Percentiles rank a stretch among this genome's conserved stretches.
Evolutionary conservation across 2,797 vertebrate species (phyloP).

Genomic region (Glossophaga mutica): DNA sequence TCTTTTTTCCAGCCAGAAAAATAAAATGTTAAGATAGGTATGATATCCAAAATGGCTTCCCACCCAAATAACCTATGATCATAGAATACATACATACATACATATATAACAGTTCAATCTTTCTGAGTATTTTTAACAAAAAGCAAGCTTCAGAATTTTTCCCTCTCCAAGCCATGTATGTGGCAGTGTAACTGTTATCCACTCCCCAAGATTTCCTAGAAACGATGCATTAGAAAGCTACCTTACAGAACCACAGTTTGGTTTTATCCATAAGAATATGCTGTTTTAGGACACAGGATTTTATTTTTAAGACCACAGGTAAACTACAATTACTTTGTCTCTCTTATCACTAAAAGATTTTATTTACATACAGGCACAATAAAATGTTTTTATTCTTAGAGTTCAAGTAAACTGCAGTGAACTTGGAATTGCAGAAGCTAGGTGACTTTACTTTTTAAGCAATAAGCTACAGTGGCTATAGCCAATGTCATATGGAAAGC

Average conservation of each 20-base stretch:
- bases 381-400: background rate
- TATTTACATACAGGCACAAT: background rate
- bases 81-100: background rate
- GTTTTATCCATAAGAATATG: background rate
- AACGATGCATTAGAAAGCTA: background rate
- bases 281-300: background rate
- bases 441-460: constrained; percentile 3
- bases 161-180: background rate
- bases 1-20: background rate
- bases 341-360: background rate
- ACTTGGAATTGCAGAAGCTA: background rate
- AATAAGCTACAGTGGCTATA: background rate
- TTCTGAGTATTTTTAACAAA: background rate
- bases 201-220: background rate
- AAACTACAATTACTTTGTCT: background rate
- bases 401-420: background rate
- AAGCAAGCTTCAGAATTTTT: background rate
- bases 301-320: background rate
- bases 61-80: background rate
- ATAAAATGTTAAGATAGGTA: background rate
- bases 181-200: background rate
- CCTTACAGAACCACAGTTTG: background rate
- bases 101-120: background rate
- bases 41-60: background rate
- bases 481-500: background rate